Evolutionary conservation across 1,140 invertebrate genomes (phyloP).

Genomic region (Cydia strobilella): DNA sequence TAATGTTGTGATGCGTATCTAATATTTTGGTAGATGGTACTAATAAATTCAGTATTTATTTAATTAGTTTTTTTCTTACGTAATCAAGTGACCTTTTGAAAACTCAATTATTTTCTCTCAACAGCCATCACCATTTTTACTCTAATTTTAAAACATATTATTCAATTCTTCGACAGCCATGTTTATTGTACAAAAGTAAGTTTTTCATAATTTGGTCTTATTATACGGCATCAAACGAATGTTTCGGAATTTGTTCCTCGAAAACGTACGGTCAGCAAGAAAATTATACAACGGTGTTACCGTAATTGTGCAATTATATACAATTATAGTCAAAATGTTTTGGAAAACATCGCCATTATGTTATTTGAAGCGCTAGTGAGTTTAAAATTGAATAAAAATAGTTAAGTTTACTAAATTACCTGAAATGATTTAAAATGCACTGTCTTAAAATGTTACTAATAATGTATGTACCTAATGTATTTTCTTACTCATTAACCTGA

Average conservation of each 20-base stretch:
- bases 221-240: conserved; percentile 36
- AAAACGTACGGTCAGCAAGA: conserved; percentile 47
- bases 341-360: conserved; percentile 26
- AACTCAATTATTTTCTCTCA: too few relatives aligned
- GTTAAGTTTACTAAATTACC: neutral
- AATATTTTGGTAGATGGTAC: too few relatives aligned
- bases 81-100: too few relatives aligned
- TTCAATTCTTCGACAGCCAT: neutral
- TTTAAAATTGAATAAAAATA: conserved; percentile 22
- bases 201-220: conserved; percentile 35
- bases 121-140: neutral
- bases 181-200: conserved; percentile 16
- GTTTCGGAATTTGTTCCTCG: conserved; percentile 34
- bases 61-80: too few relatives aligned
- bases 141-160: neutral
- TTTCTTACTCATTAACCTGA: too few relatives aligned
- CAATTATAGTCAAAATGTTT: conserved; percentile 31
- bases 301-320: conserved; percentile 26
- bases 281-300: conserved; percentile 36
- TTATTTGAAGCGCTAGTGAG: conserved; percentile 15
- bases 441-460: neutral
- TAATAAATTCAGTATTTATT: too few relatives aligned
- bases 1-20: too few relatives aligned
- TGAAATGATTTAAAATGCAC: neutral
- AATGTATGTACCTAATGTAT: neutral